Percentiles rank a stretch among this genome's conserved stretches.
Conservation (phyloP, 2,888 invertebrate species). For the Rhamphomyia laevipes region DNA sequence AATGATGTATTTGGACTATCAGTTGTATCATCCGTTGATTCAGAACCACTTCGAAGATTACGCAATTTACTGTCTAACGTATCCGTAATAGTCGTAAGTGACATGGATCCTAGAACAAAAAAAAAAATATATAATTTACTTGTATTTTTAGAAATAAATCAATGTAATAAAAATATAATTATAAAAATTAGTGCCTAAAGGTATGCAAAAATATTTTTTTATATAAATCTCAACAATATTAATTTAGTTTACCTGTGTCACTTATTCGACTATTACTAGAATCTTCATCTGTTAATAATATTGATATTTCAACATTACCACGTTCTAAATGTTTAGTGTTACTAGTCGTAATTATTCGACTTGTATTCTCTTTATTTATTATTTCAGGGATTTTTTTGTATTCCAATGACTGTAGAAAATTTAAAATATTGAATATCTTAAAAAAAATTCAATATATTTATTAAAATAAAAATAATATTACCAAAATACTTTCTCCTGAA, state of each 20-base stretch:
- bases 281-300: conserved; percentile 33
- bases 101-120: conserved; percentile 57
- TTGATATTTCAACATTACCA: conserved; percentile 31
- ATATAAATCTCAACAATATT: too few relatives aligned
- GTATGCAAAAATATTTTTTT: too few relatives aligned
- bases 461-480: conserved; percentile 29
- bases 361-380: conserved; percentile 19
- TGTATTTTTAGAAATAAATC: neutral
- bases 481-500: conserved; percentile 37
- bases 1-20: conserved; percentile 25
- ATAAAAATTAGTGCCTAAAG: too few relatives aligned
- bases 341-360: conserved; percentile 12
- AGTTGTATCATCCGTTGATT: conserved; percentile 43
- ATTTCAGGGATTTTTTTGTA: conserved; percentile 20
- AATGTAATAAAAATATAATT: neutral
- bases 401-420: conserved; percentile 30
- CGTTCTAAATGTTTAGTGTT: conserved; percentile 24
- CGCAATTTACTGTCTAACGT: conserved; percentile 75
- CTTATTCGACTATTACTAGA: conserved; percentile 33
- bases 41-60: conserved; percentile 55
- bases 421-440: neutral
- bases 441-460: neutral
- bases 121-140: neutral
- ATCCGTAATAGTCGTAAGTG: conserved; percentile 71
- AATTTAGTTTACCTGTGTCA: conserved; percentile 28